Evolutionary conservation across 2,113 vertebrate species (phyloP), one percentile per base, ranked within the genome.

Genomic region (Tauraco erythrolophus): DNA sequence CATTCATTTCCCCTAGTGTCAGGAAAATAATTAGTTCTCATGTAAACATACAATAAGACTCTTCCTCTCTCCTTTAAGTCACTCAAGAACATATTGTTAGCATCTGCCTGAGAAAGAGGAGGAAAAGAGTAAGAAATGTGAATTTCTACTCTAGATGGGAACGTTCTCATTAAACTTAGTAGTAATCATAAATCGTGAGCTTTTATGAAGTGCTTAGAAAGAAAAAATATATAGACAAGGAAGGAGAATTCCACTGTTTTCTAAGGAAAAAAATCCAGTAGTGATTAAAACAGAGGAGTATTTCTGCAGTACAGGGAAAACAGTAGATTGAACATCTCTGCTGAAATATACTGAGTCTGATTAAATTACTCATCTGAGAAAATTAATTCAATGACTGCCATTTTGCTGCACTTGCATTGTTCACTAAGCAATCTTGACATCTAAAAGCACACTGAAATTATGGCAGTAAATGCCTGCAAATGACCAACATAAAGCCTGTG

Each of bases 361-460:
- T 82, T 71, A 83, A 93, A 78, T 85, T 84, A 85, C 88, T 89
- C 62, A 43, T 86, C 48, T 85, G 35, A 17, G n/a, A 80, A 69
- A 87, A 70, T 71, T 83, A 51, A 88, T 91, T 85, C 71, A 80
- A 10, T 75, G 37, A n/a, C 57, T 93, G 61, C 65, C 53, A 89
- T 93, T 91, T 89, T 95, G 33, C 46, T 72, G 35, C 51, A 58
- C 14, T 83, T 86, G 28, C 19, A 60, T 86, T 95, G 62, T 84
- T 93, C 79, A 37, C 62, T 79, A 84, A 89, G 61, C 46, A 72
- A 78, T 92, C 71, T 66, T 91, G 76, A 89, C 69, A 87, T 89
- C 72, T 76, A 78, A 91, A 94, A 94, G 15, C 48, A 84, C 2
- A 0, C 28, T 56, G 80, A 94, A 96, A 75, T 91, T 94, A 92